Evolutionary conservation across 2,888 invertebrate species (phyloP).

Genomic region (Alsophila aescularia): DNA sequence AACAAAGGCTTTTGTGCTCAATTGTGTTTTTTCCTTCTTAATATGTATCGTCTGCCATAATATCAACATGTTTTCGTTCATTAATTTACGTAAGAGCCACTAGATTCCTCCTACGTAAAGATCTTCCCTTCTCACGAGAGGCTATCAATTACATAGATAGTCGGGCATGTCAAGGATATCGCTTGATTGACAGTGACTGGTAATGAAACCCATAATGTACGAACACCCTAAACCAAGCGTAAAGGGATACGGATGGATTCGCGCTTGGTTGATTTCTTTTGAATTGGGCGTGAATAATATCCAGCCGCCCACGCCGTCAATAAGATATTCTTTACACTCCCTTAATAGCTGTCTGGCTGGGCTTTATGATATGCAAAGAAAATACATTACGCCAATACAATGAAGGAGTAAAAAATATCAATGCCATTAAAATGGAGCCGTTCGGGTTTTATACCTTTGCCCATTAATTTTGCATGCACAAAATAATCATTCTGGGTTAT

Average conservation of each 20-base stretch:
- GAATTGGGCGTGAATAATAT: slow-evolving; percentile 57
- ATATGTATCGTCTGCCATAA: slow-evolving; percentile 7
- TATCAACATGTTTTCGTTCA: slow-evolving; percentile 19
- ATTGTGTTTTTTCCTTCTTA: slow-evolving; percentile 27
- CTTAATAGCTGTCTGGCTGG: slow-evolving; percentile 41
- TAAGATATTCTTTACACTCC: slow-evolving; percentile 46
- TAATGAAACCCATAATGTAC: slow-evolving; percentile 57
- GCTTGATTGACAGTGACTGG: slow-evolving; percentile 69
- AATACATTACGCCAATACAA: slow-evolving; percentile 31
- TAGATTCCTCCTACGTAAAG: slow-evolving; percentile 36
- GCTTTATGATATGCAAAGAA: slow-evolving; percentile 35
- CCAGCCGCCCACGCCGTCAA: slow-evolving; percentile 50
- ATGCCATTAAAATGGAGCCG: slow-evolving; percentile 6
- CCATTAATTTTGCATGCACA: slow-evolving; percentile 5
- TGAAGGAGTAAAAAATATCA: slow-evolving; percentile 10
- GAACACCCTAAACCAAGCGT: slow-evolving; percentile 52
- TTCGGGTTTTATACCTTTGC: slow-evolving; percentile 15
- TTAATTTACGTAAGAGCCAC: slow-evolving; percentile 25
- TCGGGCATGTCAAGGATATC: slow-evolving; percentile 60
- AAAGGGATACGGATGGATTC: slow-evolving; percentile 63
- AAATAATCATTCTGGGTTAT: background rate
- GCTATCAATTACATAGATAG: slow-evolving; percentile 67
- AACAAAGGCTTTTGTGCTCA: slow-evolving; percentile 50
- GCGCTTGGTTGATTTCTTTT: slow-evolving; percentile 57
- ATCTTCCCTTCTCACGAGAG: slow-evolving; percentile 47